Evolutionary conservation across 2,797 vertebrate species (phyloP).

Genomic region (Prunella strophiata): DNA sequence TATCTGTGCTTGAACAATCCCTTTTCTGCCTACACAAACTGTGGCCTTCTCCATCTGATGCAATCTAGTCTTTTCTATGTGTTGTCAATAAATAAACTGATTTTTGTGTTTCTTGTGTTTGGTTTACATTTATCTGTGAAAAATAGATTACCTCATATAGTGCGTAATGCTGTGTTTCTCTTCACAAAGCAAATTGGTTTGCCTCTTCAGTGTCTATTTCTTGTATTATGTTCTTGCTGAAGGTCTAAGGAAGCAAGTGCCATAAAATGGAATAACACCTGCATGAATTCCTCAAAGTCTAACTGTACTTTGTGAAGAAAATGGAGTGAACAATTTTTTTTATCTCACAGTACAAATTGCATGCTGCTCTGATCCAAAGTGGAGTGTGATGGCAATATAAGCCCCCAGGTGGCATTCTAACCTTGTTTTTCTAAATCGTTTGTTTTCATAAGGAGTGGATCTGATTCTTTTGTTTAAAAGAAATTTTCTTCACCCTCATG

Average conservation of each 20-base stretch:
- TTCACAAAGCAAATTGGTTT: neutral
- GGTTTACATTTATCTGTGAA: neutral
- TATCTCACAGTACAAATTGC: neutral
- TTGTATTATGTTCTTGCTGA: neutral
- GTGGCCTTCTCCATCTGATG: neutral
- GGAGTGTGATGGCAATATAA: slow-evolving; percentile 69
- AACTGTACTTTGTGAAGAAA: neutral
- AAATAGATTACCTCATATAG: neutral
- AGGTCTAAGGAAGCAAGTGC: neutral
- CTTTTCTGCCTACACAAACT: neutral
- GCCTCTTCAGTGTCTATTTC: neutral
- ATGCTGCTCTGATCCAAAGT: neutral
- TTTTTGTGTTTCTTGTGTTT: neutral
- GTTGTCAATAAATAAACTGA: neutral
- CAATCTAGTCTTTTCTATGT: neutral
- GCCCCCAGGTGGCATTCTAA: slow-evolving; percentile 79
- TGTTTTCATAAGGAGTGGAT: slow-evolving; percentile 60
- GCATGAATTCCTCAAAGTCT: neutral
- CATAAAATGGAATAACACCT: neutral
- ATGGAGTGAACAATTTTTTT: neutral
- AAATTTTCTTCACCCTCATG: slow-evolving; percentile 25
- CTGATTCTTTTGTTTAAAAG: slow-evolving; percentile 55
- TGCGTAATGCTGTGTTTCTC: neutral
- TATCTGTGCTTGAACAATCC: neutral
- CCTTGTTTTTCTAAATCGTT: slow-evolving; percentile 73